Conservation (phyloP, 2,888 invertebrate species). For the Linyphia triangularis region DNA sequence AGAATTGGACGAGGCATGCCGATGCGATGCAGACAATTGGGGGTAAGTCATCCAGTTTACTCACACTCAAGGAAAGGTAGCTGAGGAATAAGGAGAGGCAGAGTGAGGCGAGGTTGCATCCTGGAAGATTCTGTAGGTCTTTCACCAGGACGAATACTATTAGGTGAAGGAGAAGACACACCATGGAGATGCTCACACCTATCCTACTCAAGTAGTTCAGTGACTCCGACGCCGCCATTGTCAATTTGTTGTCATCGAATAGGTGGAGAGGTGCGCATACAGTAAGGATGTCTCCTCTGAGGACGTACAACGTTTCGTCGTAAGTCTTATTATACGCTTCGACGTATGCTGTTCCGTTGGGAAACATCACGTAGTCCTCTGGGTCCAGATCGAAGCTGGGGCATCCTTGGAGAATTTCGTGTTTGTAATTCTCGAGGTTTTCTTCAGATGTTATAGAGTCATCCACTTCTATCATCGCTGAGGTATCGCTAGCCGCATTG, state of each 20-base stretch:
- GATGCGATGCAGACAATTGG: constrained; percentile 74
- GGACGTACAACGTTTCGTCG: constrained; percentile 26
- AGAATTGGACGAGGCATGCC: constrained; percentile 74
- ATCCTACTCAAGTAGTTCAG: constrained; percentile 79
- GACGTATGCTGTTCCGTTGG: constrained; percentile 59
- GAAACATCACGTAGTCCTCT: constrained; percentile 50
- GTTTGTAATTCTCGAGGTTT: no score
- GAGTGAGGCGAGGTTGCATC: constrained; percentile 78
- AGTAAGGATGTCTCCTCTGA: neutral
- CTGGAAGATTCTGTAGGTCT: constrained; percentile 79
- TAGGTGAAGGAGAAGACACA: constrained; percentile 65
- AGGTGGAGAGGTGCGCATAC: constrained; percentile 40
- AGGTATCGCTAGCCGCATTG: neutral
- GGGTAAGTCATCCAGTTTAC: neutral
- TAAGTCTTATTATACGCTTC: constrained; percentile 43
- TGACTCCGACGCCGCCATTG: constrained; percentile 11
- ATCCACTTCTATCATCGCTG: neutral
- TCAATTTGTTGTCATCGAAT: neutral
- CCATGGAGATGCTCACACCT: constrained; percentile 62
- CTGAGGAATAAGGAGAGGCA: constrained; percentile 79
- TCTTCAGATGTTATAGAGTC: neutral
- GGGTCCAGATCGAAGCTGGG: neutral
- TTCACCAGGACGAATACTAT: constrained; percentile 48
- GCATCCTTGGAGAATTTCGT: constrained; percentile 14
- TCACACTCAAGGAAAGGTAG: constrained; percentile 77